Evolutionary conservation across 2,113 vertebrate genomes (phyloP), one percentile per base, ranked within the genome.

Genomic region (Geococcyx californianus): DNA sequence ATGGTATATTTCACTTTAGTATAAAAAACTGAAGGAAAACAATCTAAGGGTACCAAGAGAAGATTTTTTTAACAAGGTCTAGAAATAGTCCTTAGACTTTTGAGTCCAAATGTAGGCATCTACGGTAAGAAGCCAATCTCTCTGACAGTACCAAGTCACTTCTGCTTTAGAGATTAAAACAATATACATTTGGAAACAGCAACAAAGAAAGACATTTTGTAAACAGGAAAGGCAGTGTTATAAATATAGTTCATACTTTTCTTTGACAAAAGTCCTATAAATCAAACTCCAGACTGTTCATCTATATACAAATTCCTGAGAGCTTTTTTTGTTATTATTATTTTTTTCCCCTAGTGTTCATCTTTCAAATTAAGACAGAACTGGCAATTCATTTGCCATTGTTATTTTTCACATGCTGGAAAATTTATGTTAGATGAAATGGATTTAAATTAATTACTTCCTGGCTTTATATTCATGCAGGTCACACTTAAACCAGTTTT

Each of bases 21-120:
- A 12, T 55, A 44, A 66, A 75, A 63, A 62, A 34, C 5, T 13
- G 16, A 18, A 1, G 1, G 9, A 0, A 9, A 81, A 38, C 2
- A 89, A 81, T 20, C 8, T 87, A 72, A 70, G 7, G 18, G 20
- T 60, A 80, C 10, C 49, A 3, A 55, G 6, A 52, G 5, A 63
- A 56, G 18, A 64, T 29, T 34, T 11, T 34, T 88, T 76, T 36
- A 5, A 11, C 44, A 73, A 76, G 3, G 5, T 51, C 24, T 38
- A 51, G 62, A 44, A 73, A 86, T 64, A 15, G 6, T 3, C 19
- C 9, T 76, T 51, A 69, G n/a, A 18, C 2, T 0, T 69, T 84
- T 49, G 6, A 1, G 3, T 86, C 20, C 12, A 84, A 51, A 70
- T 55, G 24, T 25, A 45, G 13, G 34, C 25, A 47, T 62, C 21